Conservation (phyloP, 2,797 vertebrate genomes). For the Propithecus perrieri region DNA sequence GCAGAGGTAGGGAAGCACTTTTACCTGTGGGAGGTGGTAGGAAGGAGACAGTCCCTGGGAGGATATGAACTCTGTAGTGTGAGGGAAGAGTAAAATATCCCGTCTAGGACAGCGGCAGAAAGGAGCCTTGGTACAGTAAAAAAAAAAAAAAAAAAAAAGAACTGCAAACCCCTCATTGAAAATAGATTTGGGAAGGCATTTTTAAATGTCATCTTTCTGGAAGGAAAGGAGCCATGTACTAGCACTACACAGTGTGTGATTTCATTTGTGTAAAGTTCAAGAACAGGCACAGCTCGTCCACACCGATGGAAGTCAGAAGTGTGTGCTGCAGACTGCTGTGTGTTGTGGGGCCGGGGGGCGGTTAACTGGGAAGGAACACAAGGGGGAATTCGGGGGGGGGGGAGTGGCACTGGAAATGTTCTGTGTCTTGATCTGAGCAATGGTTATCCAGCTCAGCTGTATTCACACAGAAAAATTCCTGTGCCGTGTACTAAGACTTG, state of each 20-base stretch:
- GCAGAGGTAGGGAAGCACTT: neutral
- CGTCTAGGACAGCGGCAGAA: neutral
- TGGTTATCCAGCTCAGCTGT: neutral
- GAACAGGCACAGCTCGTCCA: neutral
- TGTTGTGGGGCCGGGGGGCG: neutral
- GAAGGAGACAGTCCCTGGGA: neutral
- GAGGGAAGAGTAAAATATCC: neutral
- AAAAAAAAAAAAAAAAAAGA: neutral
- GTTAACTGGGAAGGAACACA: neutral
- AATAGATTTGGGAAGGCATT: slow-evolving; percentile 6
- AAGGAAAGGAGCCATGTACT: neutral
- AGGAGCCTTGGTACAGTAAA: neutral
- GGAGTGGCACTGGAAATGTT: neutral
- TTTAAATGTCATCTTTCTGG: slow-evolving; percentile 13
- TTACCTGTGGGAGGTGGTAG: neutral
- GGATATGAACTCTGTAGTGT: neutral
- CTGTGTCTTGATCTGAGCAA: neutral
- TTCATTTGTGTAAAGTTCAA: neutral
- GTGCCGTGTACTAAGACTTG: neutral
- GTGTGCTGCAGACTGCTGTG: neutral
- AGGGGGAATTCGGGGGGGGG: neutral
- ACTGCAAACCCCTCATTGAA: neutral
- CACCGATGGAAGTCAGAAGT: neutral
- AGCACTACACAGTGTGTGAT: neutral
- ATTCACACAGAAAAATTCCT: neutral